These are phyloP conservation scores for Drosophila burlai DNA, from an alignment of 1,140 invertebrate species.

Conservation along the genomic window DNA sequence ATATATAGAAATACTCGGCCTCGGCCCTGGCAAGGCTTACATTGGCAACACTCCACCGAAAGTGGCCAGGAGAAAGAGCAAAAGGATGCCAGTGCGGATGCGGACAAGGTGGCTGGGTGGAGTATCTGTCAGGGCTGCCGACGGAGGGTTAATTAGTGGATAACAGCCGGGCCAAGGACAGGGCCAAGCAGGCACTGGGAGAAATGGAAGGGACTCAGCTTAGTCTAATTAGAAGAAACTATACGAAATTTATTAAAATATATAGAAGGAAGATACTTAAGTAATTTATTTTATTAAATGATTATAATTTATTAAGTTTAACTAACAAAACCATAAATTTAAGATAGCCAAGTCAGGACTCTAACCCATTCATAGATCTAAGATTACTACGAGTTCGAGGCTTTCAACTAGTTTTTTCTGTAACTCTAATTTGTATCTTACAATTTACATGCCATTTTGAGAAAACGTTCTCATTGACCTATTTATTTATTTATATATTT, in stretches of 20 bases:
- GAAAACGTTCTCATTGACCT: no score
- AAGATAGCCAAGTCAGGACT: no score
- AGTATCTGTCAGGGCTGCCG: conserved; percentile 60
- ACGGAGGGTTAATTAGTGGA: conserved; percentile 82
- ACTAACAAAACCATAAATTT: no score
- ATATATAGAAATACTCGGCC: neutral
- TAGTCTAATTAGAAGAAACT: neutral
- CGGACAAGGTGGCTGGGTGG: neutral
- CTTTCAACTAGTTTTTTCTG: no score
- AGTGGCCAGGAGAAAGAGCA: conserved; percentile 18
- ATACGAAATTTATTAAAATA: neutral
- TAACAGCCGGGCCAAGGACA: conserved; percentile 63
- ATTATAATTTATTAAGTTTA: neutral
- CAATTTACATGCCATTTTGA: no score
- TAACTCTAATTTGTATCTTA: no score
- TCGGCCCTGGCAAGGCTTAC: conserved; percentile 70
- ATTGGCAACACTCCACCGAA: conserved; percentile 74
- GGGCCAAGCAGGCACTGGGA: conserved; percentile 34
- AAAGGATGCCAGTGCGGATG: neutral
- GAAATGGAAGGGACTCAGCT: neutral
- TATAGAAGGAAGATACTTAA: no score
- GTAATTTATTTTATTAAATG: neutral
- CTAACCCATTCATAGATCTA: no score
- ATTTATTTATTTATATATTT: no score
- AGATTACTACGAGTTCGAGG: no score